phyloP scores from a whole-genome alignment of 2,888 invertebrate genomes.

The Taphrorychus bicolor region DNA sequence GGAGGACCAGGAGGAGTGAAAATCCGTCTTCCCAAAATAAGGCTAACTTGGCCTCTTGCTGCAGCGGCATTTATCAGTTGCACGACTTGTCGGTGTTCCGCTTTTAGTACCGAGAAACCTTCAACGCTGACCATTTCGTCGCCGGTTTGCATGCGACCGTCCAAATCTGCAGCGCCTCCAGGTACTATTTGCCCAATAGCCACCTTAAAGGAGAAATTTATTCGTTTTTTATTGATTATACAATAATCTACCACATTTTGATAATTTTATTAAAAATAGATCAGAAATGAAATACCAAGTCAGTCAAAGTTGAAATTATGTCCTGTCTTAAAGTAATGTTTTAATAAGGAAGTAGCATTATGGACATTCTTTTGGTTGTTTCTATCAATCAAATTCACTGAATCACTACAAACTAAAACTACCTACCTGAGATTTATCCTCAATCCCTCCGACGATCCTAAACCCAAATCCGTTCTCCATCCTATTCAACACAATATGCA shows the following conservation, averaged over 20 bases:
- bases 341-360: too few relatives aligned
- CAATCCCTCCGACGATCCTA: constrained; percentile 96
- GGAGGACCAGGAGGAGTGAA: constrained; percentile 49
- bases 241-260: neutral
- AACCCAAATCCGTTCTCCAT: constrained; percentile 97
- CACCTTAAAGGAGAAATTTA: constrained; percentile 68
- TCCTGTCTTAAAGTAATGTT: too few relatives aligned
- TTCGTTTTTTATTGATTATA: too few relatives aligned
- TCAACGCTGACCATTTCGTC: constrained; percentile 96
- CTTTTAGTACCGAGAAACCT: constrained; percentile 70
- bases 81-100: constrained; percentile 93
- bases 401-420: constrained; percentile 4
- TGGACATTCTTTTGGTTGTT: too few relatives aligned
- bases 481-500: constrained; percentile 77
- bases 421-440: constrained; percentile 90
- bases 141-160: constrained; percentile 88
- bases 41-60: constrained; percentile 80
- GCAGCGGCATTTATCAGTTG: constrained; percentile 91
- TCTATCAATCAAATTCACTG: neutral
- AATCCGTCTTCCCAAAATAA: constrained; percentile 68
- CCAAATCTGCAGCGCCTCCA: constrained; percentile 91
- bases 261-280: neutral
- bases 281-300: neutral
- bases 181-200: constrained; percentile 97
- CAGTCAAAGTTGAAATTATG: too few relatives aligned